Conservation (phyloP, 92 coral and sea anemone species). For the Virgularia gustaviana region DNA sequence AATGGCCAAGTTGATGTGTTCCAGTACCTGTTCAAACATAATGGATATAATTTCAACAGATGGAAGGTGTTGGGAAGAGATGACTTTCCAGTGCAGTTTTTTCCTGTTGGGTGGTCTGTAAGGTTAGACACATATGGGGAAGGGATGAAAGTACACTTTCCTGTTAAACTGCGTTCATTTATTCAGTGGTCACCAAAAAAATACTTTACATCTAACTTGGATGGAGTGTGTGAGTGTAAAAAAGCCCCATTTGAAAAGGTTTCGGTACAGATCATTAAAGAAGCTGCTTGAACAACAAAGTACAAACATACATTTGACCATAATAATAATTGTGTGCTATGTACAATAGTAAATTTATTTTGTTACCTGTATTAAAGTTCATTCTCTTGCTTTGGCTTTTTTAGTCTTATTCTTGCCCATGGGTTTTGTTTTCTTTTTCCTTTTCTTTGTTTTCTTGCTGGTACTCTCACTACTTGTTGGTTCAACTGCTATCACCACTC, state of each 20-base stretch:
- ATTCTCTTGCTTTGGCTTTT: too few relatives aligned
- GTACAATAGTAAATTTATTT: background rate
- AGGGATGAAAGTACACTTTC: constrained; percentile 6
- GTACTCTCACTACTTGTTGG: background rate
- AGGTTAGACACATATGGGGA: constrained; percentile 4
- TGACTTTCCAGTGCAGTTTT: constrained; percentile 1
- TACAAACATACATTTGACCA: too few relatives aligned
- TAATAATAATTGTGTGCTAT: background rate
- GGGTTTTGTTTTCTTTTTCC: background rate
- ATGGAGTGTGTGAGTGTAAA: background rate
- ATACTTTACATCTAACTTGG: background rate
- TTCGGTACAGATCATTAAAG: background rate
- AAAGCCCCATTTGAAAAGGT: background rate
- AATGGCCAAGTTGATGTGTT: background rate
- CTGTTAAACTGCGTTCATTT: background rate
- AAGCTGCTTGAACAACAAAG: too few relatives aligned
- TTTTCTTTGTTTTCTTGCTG: background rate
- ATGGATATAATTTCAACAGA: background rate
- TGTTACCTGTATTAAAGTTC: too few relatives aligned
- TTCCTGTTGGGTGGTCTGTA: background rate
- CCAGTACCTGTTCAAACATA: background rate
- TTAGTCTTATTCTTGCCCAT: too few relatives aligned
- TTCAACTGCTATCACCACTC: background rate
- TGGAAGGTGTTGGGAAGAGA: constrained; percentile 6
- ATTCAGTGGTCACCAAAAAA: constrained; percentile 7